Evolutionary conservation across 2,113 vertebrate species (phyloP), one percentile per base, ranked within the genome.

Genomic region (Catharus fuscescens): DNA sequence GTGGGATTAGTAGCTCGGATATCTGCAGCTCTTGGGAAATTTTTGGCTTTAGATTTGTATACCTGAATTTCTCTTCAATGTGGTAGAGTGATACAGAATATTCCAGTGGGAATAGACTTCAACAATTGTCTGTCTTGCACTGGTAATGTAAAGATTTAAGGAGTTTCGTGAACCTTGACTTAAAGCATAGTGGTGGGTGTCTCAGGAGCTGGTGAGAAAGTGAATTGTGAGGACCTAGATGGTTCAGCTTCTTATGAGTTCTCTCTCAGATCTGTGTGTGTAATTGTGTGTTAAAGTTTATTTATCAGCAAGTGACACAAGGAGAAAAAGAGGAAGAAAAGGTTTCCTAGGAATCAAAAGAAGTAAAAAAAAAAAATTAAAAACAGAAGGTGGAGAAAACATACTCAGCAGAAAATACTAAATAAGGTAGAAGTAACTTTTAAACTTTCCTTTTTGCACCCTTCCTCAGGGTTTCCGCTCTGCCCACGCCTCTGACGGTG

Each of bases 241-340:
- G 6, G n/a, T 23, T 72, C 7, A 74, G 17, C 18, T 87, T 29
- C 28, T 56, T 25, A 12, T 1, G 5, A 57, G 14, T 12, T 6
- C 11, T 73, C 23, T 62, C 6, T 64, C 13, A 26, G 21, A n/a
- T 5, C 17, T 60, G 17, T 9, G 15, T 34, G n/a, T 12, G 25
- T 31, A 34, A 50, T 2, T 10, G 3, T 0, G 0, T 10, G 18
- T 44, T 76, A 64, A 66, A 79, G 16, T 4, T 54, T 29, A 26
- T 17, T 47, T 4, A 9, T 70, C 23, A 73, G 26, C 48, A 80
- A 88, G 15, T 11, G 73, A 47, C 14, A 12, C 23, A 53, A 50
- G 32, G 54, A 42, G 21, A 21, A 40, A 76, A 87, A 85, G 36
- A 50, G 10, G 34, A 62, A 54, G 18, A 47, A 69, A 44, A 4